A percentile compares a stretch with the other conserved stretches of the same genome.
Evolutionary conservation across 2,113 vertebrate species (phyloP).

Genomic region (Calidris pygmaea): DNA sequence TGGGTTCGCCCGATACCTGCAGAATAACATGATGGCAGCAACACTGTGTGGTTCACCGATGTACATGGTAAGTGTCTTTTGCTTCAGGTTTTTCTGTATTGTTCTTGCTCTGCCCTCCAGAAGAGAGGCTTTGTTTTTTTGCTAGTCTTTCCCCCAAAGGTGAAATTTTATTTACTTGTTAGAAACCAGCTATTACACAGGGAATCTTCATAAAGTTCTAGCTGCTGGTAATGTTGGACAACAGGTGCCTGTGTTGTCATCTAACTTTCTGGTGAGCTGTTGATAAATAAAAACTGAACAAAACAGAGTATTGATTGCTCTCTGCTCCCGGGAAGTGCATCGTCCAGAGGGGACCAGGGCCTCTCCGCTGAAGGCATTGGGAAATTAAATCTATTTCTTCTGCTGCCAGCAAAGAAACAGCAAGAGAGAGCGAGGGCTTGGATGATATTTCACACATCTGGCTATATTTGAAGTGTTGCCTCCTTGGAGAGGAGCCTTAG

Average conservation of each 20-base stretch:
- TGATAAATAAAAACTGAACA: not conserved
- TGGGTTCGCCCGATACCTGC: conserved; percentile 94
- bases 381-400: not conserved
- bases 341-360: not conserved
- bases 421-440: not conserved
- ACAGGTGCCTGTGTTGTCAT: not conserved
- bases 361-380: not conserved
- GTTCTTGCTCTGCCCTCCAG: not conserved
- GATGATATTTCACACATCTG: not conserved
- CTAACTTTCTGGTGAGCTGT: not conserved
- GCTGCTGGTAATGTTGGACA: not conserved
- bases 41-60: conserved; percentile 95
- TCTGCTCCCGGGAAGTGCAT: not conserved
- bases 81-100: not conserved
- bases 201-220: not conserved
- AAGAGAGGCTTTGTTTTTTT: not conserved
- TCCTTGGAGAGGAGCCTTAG: not conserved
- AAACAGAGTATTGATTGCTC: not conserved
- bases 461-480: not conserved
- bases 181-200: not conserved
- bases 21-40: conserved; percentile 94
- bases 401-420: not conserved
- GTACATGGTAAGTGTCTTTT: conserved; percentile 89
- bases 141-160: not conserved
- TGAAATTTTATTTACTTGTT: not conserved